These are phyloP conservation scores for Prionace glauca DNA, from an alignment of 2,797 vertebrate species.

Conservation along the genomic window DNA sequence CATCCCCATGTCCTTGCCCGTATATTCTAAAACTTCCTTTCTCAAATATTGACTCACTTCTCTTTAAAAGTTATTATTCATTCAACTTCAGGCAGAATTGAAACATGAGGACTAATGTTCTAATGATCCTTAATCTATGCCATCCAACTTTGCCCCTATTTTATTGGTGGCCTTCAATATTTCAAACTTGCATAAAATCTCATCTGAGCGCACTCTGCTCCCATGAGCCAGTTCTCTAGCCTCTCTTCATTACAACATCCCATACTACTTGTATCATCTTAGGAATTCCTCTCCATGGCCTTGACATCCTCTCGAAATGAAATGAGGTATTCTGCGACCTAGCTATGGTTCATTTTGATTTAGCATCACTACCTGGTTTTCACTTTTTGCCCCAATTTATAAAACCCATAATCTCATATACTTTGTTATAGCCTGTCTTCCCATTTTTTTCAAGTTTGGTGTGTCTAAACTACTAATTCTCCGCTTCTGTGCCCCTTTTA, in stretches of 20 bases:
- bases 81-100: neutral
- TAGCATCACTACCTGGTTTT: neutral
- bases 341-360: neutral
- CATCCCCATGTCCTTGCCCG: neutral
- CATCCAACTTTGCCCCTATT: neutral
- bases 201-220: neutral
- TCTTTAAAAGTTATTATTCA: neutral
- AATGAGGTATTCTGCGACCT: neutral
- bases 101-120: neutral
- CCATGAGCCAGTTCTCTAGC: neutral
- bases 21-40: neutral
- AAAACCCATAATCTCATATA: neutral
- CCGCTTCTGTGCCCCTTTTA: neutral
- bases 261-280: neutral
- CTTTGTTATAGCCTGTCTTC: neutral
- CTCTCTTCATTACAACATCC: neutral
- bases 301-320: neutral
- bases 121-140: neutral
- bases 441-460: neutral
- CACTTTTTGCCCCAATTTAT: neutral
- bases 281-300: neutral
- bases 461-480: neutral
- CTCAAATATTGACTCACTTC: neutral
- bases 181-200: neutral
- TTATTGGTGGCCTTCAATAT: neutral